Base-by-base conservation (phyloP, 1,140 invertebrate species). In the Drosophila bipectinata region DNA sequence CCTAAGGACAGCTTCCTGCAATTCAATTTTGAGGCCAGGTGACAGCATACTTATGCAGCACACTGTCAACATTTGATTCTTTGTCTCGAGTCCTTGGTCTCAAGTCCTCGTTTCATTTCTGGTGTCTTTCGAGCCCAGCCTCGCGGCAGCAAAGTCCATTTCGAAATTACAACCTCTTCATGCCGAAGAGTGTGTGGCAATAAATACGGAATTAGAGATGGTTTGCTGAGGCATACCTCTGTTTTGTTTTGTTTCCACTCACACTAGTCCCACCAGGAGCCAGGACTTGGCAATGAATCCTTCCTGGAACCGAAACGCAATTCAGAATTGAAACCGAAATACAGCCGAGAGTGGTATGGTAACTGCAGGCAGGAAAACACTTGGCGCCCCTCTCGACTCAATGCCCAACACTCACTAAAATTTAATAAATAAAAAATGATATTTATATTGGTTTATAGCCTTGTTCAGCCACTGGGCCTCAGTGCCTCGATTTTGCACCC, bases 371-470 rank as follows among this genome's bases (percentile, higher is more conserved):
- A 28, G 58, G 32, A 55, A 71, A 74, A 74, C 67, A 61, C 60
- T 78, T 85, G 81, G 56, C 68, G 82, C 82, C 82, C 63, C 64
- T 74, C 67, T 78, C 82, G 78, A 72, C 62, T 72, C 82, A 88
- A 78, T 87, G 82, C 82, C 76, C 82, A 88, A 66, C 82, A 85
- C 82, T 88, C 78, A 85, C 82, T 85, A 85, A 85, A 85, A 82
- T 85, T 85, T 85, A 85, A 88, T 85, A 85, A 85, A 85, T 85
- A 87, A 85, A 85, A 85, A 82, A 85, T 85, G 64, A 73, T 85
- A 85, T 85, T 88, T 85, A 85, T 85, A 85, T 85, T 85, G 78
- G 78, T 85, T 82, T 82, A 82, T 76, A 76, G 83, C 75, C 71
- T 76, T 76, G 44, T 75, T 49, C 66, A 57, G 24, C 32, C 51